These are phyloP conservation scores for Parapristionchus giblindavisi DNA, from an alignment of 2,888 invertebrate genomes.

Conservation along the genomic window DNA sequence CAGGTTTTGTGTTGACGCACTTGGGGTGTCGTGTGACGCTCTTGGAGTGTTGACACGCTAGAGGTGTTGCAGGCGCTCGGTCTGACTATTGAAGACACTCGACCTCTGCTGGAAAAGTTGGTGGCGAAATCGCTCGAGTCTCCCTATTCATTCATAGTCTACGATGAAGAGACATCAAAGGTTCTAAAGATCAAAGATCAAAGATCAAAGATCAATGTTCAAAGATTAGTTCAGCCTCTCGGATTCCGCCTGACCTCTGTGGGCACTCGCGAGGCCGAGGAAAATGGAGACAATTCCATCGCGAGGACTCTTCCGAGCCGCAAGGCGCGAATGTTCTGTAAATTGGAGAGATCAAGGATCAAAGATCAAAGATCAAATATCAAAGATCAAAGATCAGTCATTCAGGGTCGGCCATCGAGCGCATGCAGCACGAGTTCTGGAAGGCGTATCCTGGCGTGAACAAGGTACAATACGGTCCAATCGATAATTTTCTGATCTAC, in stretches of 20 bases:
- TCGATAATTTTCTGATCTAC: background rate
- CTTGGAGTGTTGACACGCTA: background rate
- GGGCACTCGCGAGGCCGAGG: background rate
- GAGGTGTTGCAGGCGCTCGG: slow-evolving; percentile 7
- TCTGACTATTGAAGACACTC: background rate
- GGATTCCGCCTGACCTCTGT: slow-evolving; percentile 29
- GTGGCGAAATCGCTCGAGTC: slow-evolving; percentile 20
- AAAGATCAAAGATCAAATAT: background rate
- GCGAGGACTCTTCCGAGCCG: no score
- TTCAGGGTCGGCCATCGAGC: slow-evolving; percentile 26
- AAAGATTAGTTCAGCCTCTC: background rate
- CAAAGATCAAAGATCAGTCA: background rate
- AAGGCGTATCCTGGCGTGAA: background rate
- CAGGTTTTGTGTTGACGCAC: background rate
- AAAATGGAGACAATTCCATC: no score
- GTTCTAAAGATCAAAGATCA: background rate
- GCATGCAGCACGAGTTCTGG: slow-evolving; percentile 31
- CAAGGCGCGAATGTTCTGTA: background rate
- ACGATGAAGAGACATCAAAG: slow-evolving; percentile 21
- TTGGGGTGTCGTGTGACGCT: background rate
- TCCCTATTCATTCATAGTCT: slow-evolving; percentile 29
- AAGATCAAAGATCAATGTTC: slow-evolving; percentile 5
- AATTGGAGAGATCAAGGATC: background rate
- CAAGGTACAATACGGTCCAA: background rate
- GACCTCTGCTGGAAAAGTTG: slow-evolving; percentile 14